Conservation (phyloP, 2,888 invertebrate species). For the Acleris holmiana region DNA sequence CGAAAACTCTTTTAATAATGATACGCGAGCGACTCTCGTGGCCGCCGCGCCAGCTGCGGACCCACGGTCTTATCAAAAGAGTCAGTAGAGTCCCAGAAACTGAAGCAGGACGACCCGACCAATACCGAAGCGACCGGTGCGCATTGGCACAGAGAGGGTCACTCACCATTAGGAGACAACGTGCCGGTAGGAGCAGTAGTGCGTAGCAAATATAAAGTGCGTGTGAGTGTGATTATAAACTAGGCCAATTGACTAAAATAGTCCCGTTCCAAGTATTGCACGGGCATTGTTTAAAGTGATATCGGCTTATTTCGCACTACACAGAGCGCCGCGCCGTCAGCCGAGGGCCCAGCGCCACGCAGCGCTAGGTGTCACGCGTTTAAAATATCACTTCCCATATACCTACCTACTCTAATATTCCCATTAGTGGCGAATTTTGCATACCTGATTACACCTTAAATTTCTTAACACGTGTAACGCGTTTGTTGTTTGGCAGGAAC, state of each 20-base stretch:
- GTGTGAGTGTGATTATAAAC: constrained; percentile 15
- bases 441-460: not conserved
- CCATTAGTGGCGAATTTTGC: not conserved
- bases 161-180: no score
- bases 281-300: constrained; percentile 29
- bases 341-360: no score
- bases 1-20: no score
- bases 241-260: constrained; percentile 28
- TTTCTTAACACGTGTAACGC: constrained; percentile 5
- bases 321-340: not conserved
- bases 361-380: not conserved
- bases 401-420: not conserved
- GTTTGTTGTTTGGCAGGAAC: constrained; percentile 7
- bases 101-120: no score
- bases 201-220: no score
- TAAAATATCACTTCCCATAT: not conserved
- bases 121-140: no score
- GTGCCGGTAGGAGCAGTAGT: no score
- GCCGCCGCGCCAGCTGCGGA: no score
- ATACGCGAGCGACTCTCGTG: no score
- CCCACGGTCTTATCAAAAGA: no score
- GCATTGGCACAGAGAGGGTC: no score
- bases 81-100: no score
- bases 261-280: constrained; percentile 15
- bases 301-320: constrained; percentile 20